Evolutionary conservation across 2,113 vertebrate genomes (phyloP).

Genomic region (Dromas ardeola): DNA sequence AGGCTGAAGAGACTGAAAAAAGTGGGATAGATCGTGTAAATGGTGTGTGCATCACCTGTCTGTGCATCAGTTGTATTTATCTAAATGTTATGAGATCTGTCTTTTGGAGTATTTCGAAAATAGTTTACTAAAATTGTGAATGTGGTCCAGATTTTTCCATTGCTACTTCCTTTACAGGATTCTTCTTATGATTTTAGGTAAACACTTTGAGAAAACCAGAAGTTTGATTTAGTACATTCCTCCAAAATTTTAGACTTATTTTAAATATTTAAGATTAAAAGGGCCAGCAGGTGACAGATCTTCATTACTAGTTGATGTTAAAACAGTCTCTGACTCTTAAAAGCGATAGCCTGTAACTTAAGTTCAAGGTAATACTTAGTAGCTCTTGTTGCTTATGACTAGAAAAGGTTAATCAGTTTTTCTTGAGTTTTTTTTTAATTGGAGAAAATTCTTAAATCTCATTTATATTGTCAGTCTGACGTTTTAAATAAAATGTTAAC

Average conservation of each 20-base stretch:
- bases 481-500: not conserved
- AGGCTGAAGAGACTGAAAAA: not conserved
- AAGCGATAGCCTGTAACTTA: not conserved
- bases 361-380: not conserved
- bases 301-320: not conserved
- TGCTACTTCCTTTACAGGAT: not conserved
- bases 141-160: not conserved
- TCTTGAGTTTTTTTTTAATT: not conserved
- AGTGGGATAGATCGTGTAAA: not conserved
- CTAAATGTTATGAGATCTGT: not conserved
- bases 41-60: not conserved
- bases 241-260: not conserved
- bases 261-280: not conserved
- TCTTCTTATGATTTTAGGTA: not conserved
- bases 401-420: not conserved
- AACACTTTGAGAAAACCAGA: not conserved
- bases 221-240: not conserved
- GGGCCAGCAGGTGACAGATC: not conserved
- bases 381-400: not conserved
- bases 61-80: not conserved
- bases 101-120: not conserved
- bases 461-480: not conserved
- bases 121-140: not conserved
- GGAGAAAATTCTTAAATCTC: not conserved
- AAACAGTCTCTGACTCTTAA: not conserved